Evolutionary conservation across 2,797 vertebrate genomes (phyloP), one percentile per base, ranked within the genome.

Genomic region (Neostethus bicornis): DNA sequence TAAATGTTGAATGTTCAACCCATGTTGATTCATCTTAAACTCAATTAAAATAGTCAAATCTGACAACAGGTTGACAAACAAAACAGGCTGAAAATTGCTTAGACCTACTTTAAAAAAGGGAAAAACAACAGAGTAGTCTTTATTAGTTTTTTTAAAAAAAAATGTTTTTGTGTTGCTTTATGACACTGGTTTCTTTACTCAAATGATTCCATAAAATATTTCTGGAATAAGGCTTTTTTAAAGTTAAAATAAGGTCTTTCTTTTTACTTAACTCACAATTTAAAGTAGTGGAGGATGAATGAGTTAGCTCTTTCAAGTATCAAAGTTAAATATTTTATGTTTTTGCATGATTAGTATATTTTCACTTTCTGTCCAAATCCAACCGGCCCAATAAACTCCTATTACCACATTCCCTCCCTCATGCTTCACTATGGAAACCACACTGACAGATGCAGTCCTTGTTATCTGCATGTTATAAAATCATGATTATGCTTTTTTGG

Each of bases 1-100:
- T 71, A 68, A 87, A 76, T 84, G 80, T 70, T 87, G 77, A 85
- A 87, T 67, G 81, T 83, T 78, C 69, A 84, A 54, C 69, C 74
- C 35, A 44, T 81, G 74, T 66, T 71, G 73, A 73, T 80, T 85
- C 71, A 83, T 66, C 58, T 56, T 51, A 71, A 61, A 62, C 69
- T 65, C 66, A 71, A 70, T 79, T 64, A 31, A 79, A 76, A 80
- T 69, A 17, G 64, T 46, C 51, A 77, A 82, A 77, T 70, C 31
- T 77, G 65, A 82, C 72, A 72, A 71, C 72, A 79, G 68, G 66
- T 61, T 70, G 66, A 52, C 48, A 44, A 59, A 58, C 5, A 4
- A 59, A 68, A 77, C 41, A 61, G 63, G 55, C 49, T 48, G 49
- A 26, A 61, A 66, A 70, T 75, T 31, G 48, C 41, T 17, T 3